These are phyloP conservation scores for Nemotelus nigrinus DNA, from an alignment of 2,888 invertebrate genomes.

Conservation along the genomic window DNA sequence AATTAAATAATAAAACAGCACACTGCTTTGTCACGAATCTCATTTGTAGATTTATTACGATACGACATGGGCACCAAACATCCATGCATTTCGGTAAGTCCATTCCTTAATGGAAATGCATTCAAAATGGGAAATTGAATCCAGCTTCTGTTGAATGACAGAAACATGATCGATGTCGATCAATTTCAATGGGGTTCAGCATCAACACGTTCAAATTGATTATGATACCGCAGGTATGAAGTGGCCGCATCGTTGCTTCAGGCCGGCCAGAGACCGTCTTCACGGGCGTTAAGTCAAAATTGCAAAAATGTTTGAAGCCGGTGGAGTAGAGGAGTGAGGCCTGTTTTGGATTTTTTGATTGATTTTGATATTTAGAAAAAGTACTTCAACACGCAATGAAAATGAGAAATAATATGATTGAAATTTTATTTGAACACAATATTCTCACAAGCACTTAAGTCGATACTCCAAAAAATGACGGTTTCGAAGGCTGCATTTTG, in stretches of 20 bases:
- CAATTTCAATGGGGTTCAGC: constrained; percentile 18
- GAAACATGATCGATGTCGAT: constrained; percentile 41
- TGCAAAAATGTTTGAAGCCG: not conserved
- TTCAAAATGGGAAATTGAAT: constrained; percentile 41
- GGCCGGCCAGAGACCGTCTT: not conserved
- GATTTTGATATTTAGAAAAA: too few relatives aligned
- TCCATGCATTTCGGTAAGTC: not conserved
- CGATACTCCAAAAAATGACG: too few relatives aligned
- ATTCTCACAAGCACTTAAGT: too few relatives aligned
- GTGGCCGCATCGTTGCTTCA: not conserved
- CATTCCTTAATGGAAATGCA: constrained; percentile 28
- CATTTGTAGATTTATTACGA: not conserved
- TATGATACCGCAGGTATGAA: not conserved
- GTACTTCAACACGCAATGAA: too few relatives aligned
- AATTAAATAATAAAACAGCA: not conserved
- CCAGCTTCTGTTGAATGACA: constrained; percentile 38
- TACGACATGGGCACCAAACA: too few relatives aligned
- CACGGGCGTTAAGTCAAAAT: not conserved
- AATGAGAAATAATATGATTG: too few relatives aligned
- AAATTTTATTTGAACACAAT: too few relatives aligned
- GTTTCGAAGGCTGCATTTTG: too few relatives aligned
- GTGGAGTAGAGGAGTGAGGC: not conserved
- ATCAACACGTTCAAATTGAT: constrained; percentile 30
- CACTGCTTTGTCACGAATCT: constrained; percentile 14
- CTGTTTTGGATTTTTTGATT: not conserved